A percentile compares a stretch with the other conserved stretches of the same genome.
These are phyloP conservation scores for Euspilapteryx auroguttella DNA, from an alignment of 2,888 invertebrate genomes.

Conservation along the genomic window DNA sequence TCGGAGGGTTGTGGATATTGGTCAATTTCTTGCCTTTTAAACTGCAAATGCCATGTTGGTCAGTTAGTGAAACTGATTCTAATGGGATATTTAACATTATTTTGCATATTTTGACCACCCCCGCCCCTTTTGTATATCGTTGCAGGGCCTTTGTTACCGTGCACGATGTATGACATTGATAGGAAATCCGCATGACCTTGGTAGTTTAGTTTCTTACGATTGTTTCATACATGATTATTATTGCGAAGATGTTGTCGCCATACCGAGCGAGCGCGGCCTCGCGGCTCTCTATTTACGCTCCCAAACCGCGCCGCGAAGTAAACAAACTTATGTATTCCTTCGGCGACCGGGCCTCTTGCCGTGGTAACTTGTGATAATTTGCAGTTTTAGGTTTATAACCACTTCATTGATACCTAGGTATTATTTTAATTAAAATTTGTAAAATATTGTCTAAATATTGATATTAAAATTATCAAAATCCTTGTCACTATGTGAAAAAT, in stretches of 20 bases:
- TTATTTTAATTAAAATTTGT: too few species aligned
- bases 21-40: conserved; percentile 41
- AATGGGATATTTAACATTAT: conserved; percentile 41
- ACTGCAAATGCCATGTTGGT: conserved; percentile 49
- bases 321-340: conserved; percentile 39
- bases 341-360: conserved; percentile 40
- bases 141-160: conserved; percentile 62
- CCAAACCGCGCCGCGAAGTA: conserved; percentile 45
- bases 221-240: conserved; percentile 39
- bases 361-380: conserved; percentile 6
- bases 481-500: too few species aligned
- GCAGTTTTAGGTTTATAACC: too few species aligned
- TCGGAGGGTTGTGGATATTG: conserved; percentile 52
- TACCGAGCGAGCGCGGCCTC: conserved; percentile 37
- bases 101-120: conserved; percentile 53
- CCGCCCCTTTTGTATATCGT: conserved; percentile 59
- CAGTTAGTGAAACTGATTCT: conserved; percentile 54
- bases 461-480: too few species aligned
- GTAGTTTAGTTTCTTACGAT: conserved; percentile 54
- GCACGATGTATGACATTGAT: conserved; percentile 30
- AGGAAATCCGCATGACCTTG: conserved; percentile 30
- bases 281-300: conserved; percentile 33
- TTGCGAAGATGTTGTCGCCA: conserved; percentile 26
- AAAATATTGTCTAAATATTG: too few species aligned
- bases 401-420: too few species aligned